Conservation (phyloP, 2,113 vertebrate genomes). For the Perca fluviatilis region DNA sequence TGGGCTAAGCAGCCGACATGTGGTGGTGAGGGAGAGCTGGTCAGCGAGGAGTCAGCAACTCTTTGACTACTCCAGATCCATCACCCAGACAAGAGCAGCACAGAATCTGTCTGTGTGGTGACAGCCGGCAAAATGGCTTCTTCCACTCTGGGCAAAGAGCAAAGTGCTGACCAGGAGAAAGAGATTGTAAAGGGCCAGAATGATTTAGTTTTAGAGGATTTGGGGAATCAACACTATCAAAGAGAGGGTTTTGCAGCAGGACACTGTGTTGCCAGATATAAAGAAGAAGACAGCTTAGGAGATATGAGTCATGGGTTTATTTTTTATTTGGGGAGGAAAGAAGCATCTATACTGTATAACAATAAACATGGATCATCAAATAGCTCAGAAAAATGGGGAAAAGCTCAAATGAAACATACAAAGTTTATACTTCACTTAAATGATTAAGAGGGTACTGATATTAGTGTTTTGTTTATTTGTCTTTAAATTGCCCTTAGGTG, state of each 20-base stretch:
- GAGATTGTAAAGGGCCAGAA: constrained; percentile 47
- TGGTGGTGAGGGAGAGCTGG: constrained; percentile 78
- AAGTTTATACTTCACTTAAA: background rate
- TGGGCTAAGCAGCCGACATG: constrained; percentile 72
- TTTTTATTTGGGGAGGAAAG: constrained; percentile 10
- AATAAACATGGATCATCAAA: background rate
- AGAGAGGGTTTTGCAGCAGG: constrained; percentile 16
- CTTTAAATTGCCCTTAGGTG: too few species aligned
- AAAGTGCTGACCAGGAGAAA: constrained; percentile 77
- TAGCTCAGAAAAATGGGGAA: background rate
- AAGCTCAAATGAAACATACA: too few species aligned
- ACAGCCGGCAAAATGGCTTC: constrained; percentile 76
- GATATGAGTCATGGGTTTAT: constrained; percentile 23
- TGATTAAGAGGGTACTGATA: background rate
- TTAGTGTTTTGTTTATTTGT: too few species aligned
- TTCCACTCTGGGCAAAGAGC: constrained; percentile 71
- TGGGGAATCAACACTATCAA: constrained; percentile 48
- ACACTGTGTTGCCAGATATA: constrained; percentile 1
- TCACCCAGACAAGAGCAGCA: constrained; percentile 79
- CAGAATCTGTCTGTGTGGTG: constrained; percentile 73
- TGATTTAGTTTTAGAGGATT: constrained; percentile 52
- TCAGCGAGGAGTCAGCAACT: constrained; percentile 83
- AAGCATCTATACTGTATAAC: background rate
- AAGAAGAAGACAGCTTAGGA: constrained; percentile 28
- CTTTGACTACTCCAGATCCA: constrained; percentile 80